phyloP scores from a whole-genome alignment of 2,888 invertebrate genomes.

The Volucella zonaria region DNA sequence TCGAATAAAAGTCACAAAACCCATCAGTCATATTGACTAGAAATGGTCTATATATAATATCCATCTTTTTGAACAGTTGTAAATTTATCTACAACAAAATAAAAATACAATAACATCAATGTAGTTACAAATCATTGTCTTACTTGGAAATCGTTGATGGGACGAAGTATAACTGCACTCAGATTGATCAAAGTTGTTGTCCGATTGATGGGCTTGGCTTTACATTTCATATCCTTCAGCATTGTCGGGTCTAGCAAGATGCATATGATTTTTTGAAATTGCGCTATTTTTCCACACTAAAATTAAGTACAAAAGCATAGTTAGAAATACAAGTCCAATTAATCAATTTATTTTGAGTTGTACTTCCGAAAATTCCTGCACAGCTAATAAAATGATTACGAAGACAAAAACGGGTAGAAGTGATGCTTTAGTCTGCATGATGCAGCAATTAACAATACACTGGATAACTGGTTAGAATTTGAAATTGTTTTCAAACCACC shows the following conservation, averaged over 20 bases:
- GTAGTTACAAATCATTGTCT: not conserved
- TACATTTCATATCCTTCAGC: not conserved
- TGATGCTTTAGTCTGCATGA: too few species aligned
- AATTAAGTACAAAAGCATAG: too few species aligned
- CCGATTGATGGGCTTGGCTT: conserved; percentile 14
- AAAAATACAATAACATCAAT: not conserved
- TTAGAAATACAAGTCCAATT: too few species aligned
- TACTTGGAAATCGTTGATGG: not conserved
- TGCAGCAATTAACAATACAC: too few species aligned
- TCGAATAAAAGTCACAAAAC: conserved; percentile 19
- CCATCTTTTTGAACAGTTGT: not conserved
- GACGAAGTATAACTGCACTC: not conserved
- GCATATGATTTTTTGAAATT: conserved; percentile 1
- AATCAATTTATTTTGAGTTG: too few species aligned
- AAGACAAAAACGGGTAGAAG: too few species aligned
- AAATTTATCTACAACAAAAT: not conserved
- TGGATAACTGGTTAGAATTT: too few species aligned
- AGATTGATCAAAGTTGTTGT: conserved; percentile 14
- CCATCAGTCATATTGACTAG: conserved; percentile 29
- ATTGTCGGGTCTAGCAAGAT: not conserved
- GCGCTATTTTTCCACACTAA: not conserved
- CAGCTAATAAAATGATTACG: too few species aligned
- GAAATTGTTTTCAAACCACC: too few species aligned
- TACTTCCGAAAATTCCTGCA: too few species aligned
- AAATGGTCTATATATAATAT: conserved; percentile 13